Conservation (phyloP, 2,888 invertebrate genomes). For the Chymomyza procnemis region DNA sequence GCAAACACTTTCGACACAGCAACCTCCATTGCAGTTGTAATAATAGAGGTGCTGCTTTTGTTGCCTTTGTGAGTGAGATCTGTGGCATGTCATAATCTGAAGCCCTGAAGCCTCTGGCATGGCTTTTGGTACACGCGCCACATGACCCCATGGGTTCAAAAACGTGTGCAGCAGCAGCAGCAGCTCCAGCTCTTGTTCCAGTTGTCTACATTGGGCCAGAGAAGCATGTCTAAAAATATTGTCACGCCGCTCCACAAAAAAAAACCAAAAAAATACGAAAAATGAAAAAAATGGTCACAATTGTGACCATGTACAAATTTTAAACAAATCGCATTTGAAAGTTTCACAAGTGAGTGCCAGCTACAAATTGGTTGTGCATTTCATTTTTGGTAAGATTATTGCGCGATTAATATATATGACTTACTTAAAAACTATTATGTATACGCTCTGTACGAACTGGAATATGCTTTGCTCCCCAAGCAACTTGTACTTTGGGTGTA, state of each 20-base stretch:
- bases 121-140: conserved; percentile 74
- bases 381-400: conserved; percentile 1
- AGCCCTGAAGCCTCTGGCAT: conserved; percentile 40
- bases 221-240: conserved; percentile 54
- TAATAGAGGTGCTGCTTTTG: conserved; percentile 10
- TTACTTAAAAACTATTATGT: too few relatives aligned
- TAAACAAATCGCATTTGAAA: conserved; percentile 63
- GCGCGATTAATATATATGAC: not conserved
- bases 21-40: conserved; percentile 22
- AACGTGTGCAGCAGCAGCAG: conserved; percentile 60
- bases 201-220: conserved; percentile 42
- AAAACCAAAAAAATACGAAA: too few relatives aligned
- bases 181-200: conserved; percentile 8
- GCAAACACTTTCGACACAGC: conserved; percentile 15
- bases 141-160: conserved; percentile 75
- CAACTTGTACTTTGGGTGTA: too few relatives aligned
- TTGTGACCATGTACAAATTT: conserved; percentile 47
- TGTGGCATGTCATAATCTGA: conserved; percentile 38
- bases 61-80: conserved; percentile 19
- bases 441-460: too few relatives aligned
- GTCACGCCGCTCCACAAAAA: conserved; percentile 31
- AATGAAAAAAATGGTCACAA: not conserved
- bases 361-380: conserved; percentile 6
- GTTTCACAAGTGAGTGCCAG: conserved; percentile 11
- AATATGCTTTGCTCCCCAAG: too few relatives aligned